A percentile compares a stretch with the other conserved stretches of the same genome.
Conservation (phyloP, 2,113 vertebrate species). For the Piprites chloris region DNA sequence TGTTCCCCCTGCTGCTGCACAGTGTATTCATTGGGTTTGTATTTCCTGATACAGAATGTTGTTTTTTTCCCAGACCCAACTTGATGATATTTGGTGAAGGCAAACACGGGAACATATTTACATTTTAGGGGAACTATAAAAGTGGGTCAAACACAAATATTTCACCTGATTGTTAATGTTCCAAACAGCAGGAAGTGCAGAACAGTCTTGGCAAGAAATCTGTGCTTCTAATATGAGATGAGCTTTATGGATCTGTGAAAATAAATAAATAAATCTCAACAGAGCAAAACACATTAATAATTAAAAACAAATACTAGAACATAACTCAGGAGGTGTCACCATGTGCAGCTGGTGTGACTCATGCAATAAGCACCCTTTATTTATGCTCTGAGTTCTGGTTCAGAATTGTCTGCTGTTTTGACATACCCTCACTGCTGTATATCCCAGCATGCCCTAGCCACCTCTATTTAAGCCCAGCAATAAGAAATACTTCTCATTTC, state of each 20-base stretch:
- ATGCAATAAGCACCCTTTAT: not conserved
- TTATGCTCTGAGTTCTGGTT: not conserved
- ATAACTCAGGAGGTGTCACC: not conserved
- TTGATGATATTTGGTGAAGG: not conserved
- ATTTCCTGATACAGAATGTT: not conserved
- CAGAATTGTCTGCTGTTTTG: not conserved
- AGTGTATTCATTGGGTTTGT: not conserved
- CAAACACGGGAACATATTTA: not conserved
- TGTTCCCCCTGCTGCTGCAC: not conserved
- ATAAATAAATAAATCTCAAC: not conserved
- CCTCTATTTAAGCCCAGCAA: not conserved
- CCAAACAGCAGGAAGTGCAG: not conserved
- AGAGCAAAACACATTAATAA: conserved; percentile 26
- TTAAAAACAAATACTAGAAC: conserved; percentile 8
- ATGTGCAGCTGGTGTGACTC: not conserved
- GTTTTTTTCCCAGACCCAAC: not conserved
- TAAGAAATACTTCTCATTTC: not conserved
- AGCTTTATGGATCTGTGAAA: not conserved
- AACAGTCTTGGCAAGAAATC: not conserved
- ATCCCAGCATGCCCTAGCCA: not conserved
- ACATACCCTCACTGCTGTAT: not conserved
- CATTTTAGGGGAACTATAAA: not conserved
- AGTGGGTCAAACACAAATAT: not conserved
- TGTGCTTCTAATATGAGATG: not conserved
- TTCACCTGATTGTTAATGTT: not conserved